phyloP scores from a whole-genome alignment of 2,888 invertebrate species.

The Xanthorhoe spadicearia region DNA sequence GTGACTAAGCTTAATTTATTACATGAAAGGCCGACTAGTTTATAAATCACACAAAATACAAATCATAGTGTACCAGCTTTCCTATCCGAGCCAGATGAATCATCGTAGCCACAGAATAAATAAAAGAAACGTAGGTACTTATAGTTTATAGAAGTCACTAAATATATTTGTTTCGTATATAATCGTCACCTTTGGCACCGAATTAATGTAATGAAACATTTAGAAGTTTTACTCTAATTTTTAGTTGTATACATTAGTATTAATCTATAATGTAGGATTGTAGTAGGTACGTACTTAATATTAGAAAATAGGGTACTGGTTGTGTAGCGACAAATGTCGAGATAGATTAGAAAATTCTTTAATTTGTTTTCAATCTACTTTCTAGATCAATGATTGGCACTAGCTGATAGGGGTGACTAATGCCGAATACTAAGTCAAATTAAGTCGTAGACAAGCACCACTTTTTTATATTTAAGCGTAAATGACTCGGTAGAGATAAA shows the following conservation, averaged over 20 bases:
- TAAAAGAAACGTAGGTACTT: constrained; percentile 29
- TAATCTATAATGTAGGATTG: too few species aligned
- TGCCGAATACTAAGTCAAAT: too few species aligned
- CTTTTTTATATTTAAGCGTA: too few species aligned
- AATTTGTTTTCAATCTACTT: neutral
- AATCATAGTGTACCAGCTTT: neutral
- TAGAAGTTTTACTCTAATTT: constrained; percentile 10
- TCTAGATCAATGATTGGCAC: neutral
- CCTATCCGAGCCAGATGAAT: constrained; percentile 17
- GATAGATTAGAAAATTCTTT: neutral
- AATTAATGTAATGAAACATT: neutral
- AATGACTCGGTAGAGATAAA: neutral
- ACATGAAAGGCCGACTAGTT: neutral
- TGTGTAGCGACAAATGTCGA: too few species aligned
- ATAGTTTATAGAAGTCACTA: constrained; percentile 34
- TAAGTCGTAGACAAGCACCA: too few species aligned
- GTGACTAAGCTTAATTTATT: too few species aligned
- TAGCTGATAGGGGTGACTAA: neutral
- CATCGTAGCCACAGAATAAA: constrained; percentile 27
- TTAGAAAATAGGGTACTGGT: neutral
- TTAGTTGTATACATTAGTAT: neutral
- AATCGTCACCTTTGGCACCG: constrained; percentile 38
- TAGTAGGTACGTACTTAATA: neutral
- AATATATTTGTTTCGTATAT: constrained; percentile 37
- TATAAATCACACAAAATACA: neutral